A percentile compares a stretch with the other conserved stretches of the same genome.
Evolutionary conservation across 2,888 invertebrate species (phyloP).

Genomic region (Malthinus seriepunctatus): DNA sequence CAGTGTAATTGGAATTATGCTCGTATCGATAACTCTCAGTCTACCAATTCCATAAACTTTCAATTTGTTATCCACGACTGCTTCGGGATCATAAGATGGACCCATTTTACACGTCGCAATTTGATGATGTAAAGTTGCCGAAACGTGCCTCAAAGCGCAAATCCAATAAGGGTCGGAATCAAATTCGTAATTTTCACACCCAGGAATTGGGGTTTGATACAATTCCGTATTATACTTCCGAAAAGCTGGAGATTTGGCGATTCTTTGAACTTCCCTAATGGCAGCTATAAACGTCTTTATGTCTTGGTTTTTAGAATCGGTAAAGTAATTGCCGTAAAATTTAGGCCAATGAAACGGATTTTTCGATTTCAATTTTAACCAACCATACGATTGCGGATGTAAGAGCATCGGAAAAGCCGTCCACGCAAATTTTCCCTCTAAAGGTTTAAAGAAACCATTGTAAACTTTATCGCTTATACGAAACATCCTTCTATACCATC

Average conservation of each 20-base stretch:
- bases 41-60: slow-evolving; percentile 58
- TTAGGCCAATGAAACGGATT: slow-evolving; percentile 73
- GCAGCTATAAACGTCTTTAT: slow-evolving; percentile 46
- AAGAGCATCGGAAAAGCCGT: slow-evolving; percentile 69
- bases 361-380: slow-evolving; percentile 67
- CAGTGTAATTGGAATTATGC: slow-evolving; percentile 59
- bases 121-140: slow-evolving; percentile 58
- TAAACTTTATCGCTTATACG: slow-evolving; percentile 62
- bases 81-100: slow-evolving; percentile 55
- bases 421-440: slow-evolving; percentile 52
- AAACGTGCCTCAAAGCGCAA: slow-evolving; percentile 56
- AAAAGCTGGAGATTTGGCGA: slow-evolving; percentile 56
- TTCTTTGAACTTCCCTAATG: slow-evolving; percentile 57
- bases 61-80: slow-evolving; percentile 61
- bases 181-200: slow-evolving; percentile 53
- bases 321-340: slow-evolving; percentile 81
- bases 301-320: slow-evolving; percentile 58
- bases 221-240: slow-evolving; percentile 53
- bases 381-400: slow-evolving; percentile 72
- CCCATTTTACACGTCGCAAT: slow-evolving; percentile 64
- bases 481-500: slow-evolving; percentile 52
- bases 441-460: slow-evolving; percentile 59
- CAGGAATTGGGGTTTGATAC: slow-evolving; percentile 56
- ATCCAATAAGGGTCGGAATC: slow-evolving; percentile 59
- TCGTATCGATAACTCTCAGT: slow-evolving; percentile 61